Conservation (phyloP, 2,888 invertebrate genomes). For the Ophioninae sp. region DNA sequence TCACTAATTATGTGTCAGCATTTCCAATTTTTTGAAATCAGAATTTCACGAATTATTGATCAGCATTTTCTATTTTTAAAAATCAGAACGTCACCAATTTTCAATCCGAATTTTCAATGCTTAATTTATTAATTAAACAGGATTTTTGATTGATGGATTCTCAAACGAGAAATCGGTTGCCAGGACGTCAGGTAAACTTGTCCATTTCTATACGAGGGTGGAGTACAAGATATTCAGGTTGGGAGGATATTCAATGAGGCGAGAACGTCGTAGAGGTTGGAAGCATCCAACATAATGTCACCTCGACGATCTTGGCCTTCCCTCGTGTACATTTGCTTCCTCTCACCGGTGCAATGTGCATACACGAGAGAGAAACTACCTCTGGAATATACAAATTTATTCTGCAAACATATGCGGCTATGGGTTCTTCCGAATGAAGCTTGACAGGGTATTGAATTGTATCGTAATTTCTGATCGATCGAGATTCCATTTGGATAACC, state of each 20-base stretch:
- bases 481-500: background rate
- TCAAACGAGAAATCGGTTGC: background rate
- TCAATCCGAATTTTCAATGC: no score
- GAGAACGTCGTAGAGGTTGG: slow-evolving; percentile 39
- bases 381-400: slow-evolving; percentile 37
- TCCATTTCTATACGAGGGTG: background rate
- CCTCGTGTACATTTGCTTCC: slow-evolving; percentile 29
- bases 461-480: background rate
- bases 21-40: no score
- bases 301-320: slow-evolving; percentile 39
- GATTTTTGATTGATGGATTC: no score
- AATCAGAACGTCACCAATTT: no score
- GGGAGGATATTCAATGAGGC: slow-evolving; percentile 43
- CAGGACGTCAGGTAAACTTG: background rate
- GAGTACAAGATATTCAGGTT: slow-evolving; percentile 6
- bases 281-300: slow-evolving; percentile 54
- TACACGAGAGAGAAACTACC: slow-evolving; percentile 37
- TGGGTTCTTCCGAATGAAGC: background rate
- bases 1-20: no score
- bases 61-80: no score
- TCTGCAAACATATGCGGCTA: slow-evolving; percentile 11
- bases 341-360: slow-evolving; percentile 41
- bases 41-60: no score
- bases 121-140: no score
- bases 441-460: background rate